Evolutionary conservation across 2,888 invertebrate genomes (phyloP).

Genomic region (Acanthosepion lycidas): DNA sequence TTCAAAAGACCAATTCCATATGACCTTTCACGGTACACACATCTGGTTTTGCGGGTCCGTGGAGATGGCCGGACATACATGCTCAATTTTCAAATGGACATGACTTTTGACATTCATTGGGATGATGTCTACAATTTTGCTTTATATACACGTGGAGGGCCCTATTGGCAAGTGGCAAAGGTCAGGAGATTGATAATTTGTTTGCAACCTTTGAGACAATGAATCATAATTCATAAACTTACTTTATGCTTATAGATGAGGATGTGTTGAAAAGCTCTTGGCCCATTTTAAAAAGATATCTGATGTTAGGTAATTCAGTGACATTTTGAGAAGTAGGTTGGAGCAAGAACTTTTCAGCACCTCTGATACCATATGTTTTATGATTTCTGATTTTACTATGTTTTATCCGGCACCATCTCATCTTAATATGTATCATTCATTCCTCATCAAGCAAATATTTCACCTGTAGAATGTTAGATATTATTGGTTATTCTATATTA

Average conservation of each 20-base stretch:
- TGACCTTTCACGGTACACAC: constrained; percentile 87
- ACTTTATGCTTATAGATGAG: neutral
- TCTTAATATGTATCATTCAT: too few relatives aligned
- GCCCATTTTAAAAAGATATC: too few relatives aligned
- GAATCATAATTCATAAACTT: neutral
- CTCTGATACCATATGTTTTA: too few relatives aligned
- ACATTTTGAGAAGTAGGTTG: too few relatives aligned
- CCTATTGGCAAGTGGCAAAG: constrained; percentile 96
- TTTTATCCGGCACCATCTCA: too few relatives aligned
- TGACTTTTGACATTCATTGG: constrained; percentile 87
- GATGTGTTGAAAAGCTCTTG: too few relatives aligned
- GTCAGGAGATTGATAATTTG: constrained; percentile 74
- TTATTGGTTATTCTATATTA: too few relatives aligned
- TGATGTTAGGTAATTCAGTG: too few relatives aligned
- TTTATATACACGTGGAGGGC: constrained; percentile 95
- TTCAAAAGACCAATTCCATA: constrained; percentile 83
- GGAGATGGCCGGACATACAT: constrained; percentile 96
- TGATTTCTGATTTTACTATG: too few relatives aligned
- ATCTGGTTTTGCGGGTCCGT: constrained; percentile 84
- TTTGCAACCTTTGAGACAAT: neutral
- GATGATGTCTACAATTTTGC: constrained; percentile 90
- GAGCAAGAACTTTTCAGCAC: too few relatives aligned
- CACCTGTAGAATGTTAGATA: too few relatives aligned
- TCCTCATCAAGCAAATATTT: too few relatives aligned
- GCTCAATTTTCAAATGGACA: constrained; percentile 80